Base-by-base conservation (phyloP, 2,888 invertebrate genomes). In the Bruchidius siliquastri region DNA sequence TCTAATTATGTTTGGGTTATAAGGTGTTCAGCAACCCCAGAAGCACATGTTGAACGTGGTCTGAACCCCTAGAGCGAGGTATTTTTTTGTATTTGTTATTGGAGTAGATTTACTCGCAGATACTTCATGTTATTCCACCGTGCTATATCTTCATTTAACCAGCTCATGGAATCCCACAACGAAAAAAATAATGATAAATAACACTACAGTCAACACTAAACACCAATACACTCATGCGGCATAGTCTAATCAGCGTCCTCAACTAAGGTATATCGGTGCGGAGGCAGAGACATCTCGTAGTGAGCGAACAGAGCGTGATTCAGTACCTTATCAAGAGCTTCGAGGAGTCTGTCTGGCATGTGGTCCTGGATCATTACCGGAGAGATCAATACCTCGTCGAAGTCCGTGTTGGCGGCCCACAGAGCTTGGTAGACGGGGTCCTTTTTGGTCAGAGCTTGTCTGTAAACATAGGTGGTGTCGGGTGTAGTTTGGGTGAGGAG, bases 291-390 rank as follows among this genome's bases (percentile, higher is more conserved):
- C 49, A 75, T 70, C 68, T 73, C 75, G 75, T 73, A 74, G 70
- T 71, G 74, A 22, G 49, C 26, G 71, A 68, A 67, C 67, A 30
- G 72, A 76, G 72, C 73, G 74, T 81, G 79, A 20, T 79, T 74
- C 80, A 81, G 81, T 91, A 96, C 95, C 93, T 95, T 94, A 87
- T 94, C 92, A 77, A 96, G 88, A 30, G 95, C 95, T 77, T 93
- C 92, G 80, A 96, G 88, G 74, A 96, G 93, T 85, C 92, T 93
- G 84, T 96, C 95, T 32, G 96, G 95, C 95, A 96, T 95, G 85
- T 96, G 96, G 86, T 96, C 96, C 86, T 95, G 94, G 76, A 96
- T 89, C 95, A 96, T 96, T 72, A 94, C 94, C 0, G 96, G 96
- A 26, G 95, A 95, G 78, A 96, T 94, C 73, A 96, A 89, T 21